Evolutionary conservation across 2,797 vertebrate species (phyloP), one percentile per base, ranked within the genome.

Genomic region (Tokudaia tokunoshimensis): DNA sequence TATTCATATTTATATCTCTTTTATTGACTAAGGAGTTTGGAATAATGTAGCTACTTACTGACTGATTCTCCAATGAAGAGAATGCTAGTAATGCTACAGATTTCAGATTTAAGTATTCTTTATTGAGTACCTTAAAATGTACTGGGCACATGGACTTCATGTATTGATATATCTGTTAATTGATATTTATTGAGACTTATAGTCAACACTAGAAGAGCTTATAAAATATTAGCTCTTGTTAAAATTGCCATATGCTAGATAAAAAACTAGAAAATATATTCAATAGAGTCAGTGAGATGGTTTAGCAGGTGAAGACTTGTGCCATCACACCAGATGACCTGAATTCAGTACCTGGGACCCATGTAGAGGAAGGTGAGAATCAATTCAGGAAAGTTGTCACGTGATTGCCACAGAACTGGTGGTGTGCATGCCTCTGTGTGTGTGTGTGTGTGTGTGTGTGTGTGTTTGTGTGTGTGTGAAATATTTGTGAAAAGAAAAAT

Each of bases 241-340:
- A 85, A 94, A 96, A 89, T 79, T 41, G 34, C n/a, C 37, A 57
- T 75, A 81, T 57, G 10, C 29, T 65, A 74, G 34, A 59, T 78
- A 1, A 52, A 52, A 75, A 70, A 95, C n/a, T 37, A 52, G 20
- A 80, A 80, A 34, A 80, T 65, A 76, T 29, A 91, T 79, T 65
- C 22, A 59, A 47, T 55, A 74, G 44, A 31, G 26, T 78, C 76
- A 78, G 76, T 31, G 47, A 78, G 1, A 31, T 31, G 44, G 44
- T 44, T 50, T 31, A 78, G 44, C 41, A 78, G 26, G 24, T 50
- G 41, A 78, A 78, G 47, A 50, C 29, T 15, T 31, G 13, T 29
- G 76, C 14, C 14, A 31, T 78, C 47, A 50, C 1, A 0, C 14
- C 26, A 44, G 76, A 78, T 0, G 14, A 78, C 26, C 47, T 50